Evolutionary conservation across 2,113 vertebrate species (phyloP), one percentile per base, ranked within the genome.

Genomic region (Tonatia bakeri): DNA sequence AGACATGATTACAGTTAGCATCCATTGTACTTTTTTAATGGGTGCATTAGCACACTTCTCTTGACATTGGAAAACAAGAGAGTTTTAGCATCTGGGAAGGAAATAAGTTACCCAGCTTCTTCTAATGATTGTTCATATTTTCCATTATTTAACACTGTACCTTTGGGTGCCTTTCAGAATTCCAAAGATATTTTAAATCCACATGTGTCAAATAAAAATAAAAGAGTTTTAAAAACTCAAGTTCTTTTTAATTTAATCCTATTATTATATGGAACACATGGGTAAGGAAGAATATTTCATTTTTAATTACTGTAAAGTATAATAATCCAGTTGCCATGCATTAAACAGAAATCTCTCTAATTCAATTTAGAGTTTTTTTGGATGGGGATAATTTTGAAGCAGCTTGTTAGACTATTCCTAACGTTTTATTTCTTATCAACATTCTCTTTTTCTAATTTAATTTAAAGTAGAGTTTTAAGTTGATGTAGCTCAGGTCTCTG

Each of bases 161-260:
- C 72, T 93, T 83, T 70, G 77, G 84, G 88, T 95, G 59, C 69
- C 50, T 87, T 96, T 92, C 73, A 94, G 72, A 92, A 87, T 83
- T 93, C 70, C 47, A 28, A 52, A 52, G 79, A 6, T 80, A 72
- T 83, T 93, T 87, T 87, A 95, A 82, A 65, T 85, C 72, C 67
- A 91, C 43, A 4, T 12, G 3, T 72, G 80, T 84, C 85, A 87
- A 94, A 77, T 90, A 81, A 86, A 94, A 96, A 81, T 91, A 81
- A 56, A 82, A 31, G 52, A 67, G 47, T 88, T 96, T 85, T 70
- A 56, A 73, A 82, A 79, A 82, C 22, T n/a, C 67, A 54, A 11
- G 14, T 82, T 92, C 47, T 90, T 87, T 89, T 73, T 80, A 72
- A 93, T 96, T 86, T 73, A 59, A 50, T 40, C 56, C 52, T 43